Evolutionary conservation across 2,797 vertebrate species (phyloP).

Genomic region (Florisuga fusca): DNA sequence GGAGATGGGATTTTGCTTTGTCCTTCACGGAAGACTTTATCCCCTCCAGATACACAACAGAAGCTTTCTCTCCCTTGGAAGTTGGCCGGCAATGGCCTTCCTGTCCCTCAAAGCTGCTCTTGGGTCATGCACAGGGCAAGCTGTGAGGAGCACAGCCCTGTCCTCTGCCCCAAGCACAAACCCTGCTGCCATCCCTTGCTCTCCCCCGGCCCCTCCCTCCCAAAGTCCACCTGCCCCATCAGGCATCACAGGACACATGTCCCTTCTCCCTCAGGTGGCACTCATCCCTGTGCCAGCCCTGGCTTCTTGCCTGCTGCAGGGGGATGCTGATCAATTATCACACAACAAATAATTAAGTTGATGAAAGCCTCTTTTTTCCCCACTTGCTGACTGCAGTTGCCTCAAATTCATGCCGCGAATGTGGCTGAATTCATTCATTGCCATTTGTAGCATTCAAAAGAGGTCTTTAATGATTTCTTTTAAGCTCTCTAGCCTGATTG

Average conservation of each 20-base stretch:
- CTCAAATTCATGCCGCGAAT: constrained; percentile 36
- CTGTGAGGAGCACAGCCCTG: background rate
- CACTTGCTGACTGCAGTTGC: background rate
- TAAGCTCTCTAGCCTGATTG: constrained; percentile 49
- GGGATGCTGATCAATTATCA: background rate
- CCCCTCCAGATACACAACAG: constrained; percentile 68
- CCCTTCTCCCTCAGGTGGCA: background rate
- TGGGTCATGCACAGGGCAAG: constrained; percentile 30
- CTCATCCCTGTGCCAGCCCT: background rate
- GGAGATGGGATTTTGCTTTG: constrained; percentile 68
- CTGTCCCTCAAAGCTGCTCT: constrained; percentile 44
- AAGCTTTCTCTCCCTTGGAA: constrained; percentile 58
- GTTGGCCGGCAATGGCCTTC: constrained; percentile 34
- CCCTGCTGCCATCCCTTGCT: background rate
- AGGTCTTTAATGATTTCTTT: constrained; percentile 62
- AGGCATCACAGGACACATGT: rapidly evolving
- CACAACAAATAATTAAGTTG: constrained; percentile 52
- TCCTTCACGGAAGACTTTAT: constrained; percentile 71
- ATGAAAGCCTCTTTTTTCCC: constrained; percentile 26
- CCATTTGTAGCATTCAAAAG: constrained; percentile 21
- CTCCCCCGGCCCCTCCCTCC: background rate
- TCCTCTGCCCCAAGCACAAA: background rate
- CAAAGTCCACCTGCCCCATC: background rate
- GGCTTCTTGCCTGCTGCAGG: background rate
- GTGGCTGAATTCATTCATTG: constrained; percentile 26